These are phyloP conservation scores for Chroicocephalus ridibundus DNA, from an alignment of 2,113 vertebrate genomes.

Conservation along the genomic window DNA sequence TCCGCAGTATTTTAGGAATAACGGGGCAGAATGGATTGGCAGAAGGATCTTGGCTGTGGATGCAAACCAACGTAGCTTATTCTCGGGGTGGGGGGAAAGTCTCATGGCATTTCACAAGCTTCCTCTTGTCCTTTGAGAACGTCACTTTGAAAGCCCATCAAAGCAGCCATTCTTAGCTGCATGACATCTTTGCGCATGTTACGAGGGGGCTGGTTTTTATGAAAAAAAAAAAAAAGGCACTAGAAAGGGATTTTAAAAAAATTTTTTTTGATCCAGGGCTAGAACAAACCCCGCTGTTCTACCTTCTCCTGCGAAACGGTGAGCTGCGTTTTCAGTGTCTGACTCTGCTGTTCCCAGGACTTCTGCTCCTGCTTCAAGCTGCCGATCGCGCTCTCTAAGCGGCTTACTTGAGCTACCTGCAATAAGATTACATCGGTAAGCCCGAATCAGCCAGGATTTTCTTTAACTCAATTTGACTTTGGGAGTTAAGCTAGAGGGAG, in stretches of 20 bases:
- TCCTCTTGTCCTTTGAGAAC: not conserved
- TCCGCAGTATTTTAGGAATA: not conserved
- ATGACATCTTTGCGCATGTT: not conserved
- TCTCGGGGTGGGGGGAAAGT: not conserved
- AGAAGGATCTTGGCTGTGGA: not conserved
- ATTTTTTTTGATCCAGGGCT: not conserved
- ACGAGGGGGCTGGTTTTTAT: not conserved
- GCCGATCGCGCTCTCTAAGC: slow-evolving; percentile 75
- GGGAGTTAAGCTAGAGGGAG: not conserved
- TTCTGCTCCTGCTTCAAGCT: slow-evolving; percentile 78
- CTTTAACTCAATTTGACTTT: not conserved
- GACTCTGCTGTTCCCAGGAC: slow-evolving; percentile 76
- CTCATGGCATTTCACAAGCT: not conserved
- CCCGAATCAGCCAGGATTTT: not conserved
- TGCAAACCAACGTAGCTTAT: not conserved
- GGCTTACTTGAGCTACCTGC: slow-evolving; percentile 76
- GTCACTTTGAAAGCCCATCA: not conserved
- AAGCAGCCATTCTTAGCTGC: not conserved
- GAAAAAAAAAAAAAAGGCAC: not conserved
- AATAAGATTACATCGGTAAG: not conserved
- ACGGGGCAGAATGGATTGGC: not conserved
- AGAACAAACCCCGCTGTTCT: fast-evolving
- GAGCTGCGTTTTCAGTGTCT: slow-evolving; percentile 77
- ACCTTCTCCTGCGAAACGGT: slow-evolving; percentile 81
- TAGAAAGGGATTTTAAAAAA: not conserved